These are phyloP conservation scores for Diorhabda sublineata DNA, from an alignment of 1,140 invertebrate species.

Conservation along the genomic window DNA sequence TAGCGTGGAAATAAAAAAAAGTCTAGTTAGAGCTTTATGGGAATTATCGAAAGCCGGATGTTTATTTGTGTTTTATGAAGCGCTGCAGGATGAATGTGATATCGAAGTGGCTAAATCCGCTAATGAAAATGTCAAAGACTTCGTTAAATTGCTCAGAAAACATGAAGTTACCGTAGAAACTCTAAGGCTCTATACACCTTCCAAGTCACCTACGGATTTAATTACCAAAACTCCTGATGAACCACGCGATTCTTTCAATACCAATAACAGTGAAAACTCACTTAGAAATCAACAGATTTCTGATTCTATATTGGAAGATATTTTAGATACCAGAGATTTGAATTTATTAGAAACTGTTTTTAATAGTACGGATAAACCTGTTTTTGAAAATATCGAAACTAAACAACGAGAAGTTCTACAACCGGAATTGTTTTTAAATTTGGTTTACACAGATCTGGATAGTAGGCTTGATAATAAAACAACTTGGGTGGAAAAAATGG, in stretches of 20 bases:
- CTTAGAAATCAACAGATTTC: background rate
- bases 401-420: constrained; percentile 47
- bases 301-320: constrained; percentile 47
- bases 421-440: constrained; percentile 54
- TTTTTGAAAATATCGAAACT: constrained; percentile 29
- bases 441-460: constrained; percentile 54
- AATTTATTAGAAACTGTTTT: constrained; percentile 57
- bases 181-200: background rate
- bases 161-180: constrained; percentile 51
- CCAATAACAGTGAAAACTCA: constrained; percentile 6
- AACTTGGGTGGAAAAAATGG: constrained; percentile 56
- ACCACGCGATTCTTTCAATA: background rate
- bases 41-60: constrained; percentile 62
- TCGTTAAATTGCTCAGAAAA: constrained; percentile 56
- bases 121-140: constrained; percentile 52
- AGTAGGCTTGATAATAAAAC: constrained; percentile 52
- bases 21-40: constrained; percentile 57
- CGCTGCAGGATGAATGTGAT: constrained; percentile 66
- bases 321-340: constrained; percentile 54
- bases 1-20: constrained; percentile 60
- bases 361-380: constrained; percentile 46
- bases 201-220: constrained; percentile 7
- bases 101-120: constrained; percentile 62
- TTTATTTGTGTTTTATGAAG: constrained; percentile 60
- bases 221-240: constrained; percentile 3